Evolutionary conservation across 2,888 invertebrate species (phyloP), one percentile per base, ranked within the genome.

Genomic region (Cataglyphis cursor): DNA sequence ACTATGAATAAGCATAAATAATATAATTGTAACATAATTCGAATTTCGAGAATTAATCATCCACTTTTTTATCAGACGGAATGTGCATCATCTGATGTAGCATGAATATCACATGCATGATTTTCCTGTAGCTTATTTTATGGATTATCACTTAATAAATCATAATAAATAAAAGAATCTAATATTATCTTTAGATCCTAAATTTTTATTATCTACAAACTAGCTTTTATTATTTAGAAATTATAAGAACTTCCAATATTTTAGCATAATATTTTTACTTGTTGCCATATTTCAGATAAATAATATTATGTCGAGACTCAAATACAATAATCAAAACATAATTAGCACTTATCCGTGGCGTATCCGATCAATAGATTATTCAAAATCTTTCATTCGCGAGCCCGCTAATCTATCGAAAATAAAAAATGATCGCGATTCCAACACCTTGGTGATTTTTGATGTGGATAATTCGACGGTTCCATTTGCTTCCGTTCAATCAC

Each of bases 21-120:
- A 73, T 31, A 41, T 12, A 59, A 59, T 59, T 15, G 41, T 57
- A n/a, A 72, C 9, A 44, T 44, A 8, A 18, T 64, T 10, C 38
- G 48, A 66, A 5, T 38, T 48, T 66, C n/a, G 66, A 64, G 21
- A 51, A 18, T 75, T 75, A 64, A 75, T 75, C 75, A 74, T 74
- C 31, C 41, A 12, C 1, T 51, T 24, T 64, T 61, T 75, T 75
- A 74, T 64, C 75, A 35, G 35, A 1, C 15, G 62, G 31, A 74
- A 74, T 74, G 31, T 31, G 64, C 48, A 75, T 24, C 21, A 10
- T 41, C 15, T 9, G 15, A 41, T 41, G 24, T 51, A 41, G 9
- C 18, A 35, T 4, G 18, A 75, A 75, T 62, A 21, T 18, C 38
- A 62, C 74, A 18, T 48, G 41, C 44, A 44, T 44, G n/a, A 64